Conservation (phyloP, 2,113 vertebrate species). For the Athene noctua region DNA sequence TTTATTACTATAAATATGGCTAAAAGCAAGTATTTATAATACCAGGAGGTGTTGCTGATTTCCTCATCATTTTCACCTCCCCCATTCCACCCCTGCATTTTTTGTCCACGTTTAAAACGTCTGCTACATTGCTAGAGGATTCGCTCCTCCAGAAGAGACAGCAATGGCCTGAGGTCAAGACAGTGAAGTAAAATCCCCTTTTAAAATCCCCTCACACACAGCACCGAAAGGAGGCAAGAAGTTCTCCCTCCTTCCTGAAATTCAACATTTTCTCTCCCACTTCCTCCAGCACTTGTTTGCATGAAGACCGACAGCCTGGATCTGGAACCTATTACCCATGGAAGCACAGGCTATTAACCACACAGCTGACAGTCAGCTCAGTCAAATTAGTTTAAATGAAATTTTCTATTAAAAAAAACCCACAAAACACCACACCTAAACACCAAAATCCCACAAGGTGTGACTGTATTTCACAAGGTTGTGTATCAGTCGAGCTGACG, state of each 20-base stretch:
- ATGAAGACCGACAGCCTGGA: neutral
- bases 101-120: neutral
- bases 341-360: constrained; percentile 45
- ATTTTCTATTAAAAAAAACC: neutral
- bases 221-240: constrained; percentile 3
- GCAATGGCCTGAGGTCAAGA: neutral
- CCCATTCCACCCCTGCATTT: neutral
- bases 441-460: neutral
- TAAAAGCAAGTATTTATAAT: neutral
- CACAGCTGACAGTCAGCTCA: constrained; percentile 15
- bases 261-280: neutral
- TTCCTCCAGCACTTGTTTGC: constrained; percentile 19
- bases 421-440: neutral
- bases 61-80: neutral
- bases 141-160: neutral
- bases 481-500: neutral
- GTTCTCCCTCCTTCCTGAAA: neutral
- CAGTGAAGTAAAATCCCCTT: neutral
- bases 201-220: neutral
- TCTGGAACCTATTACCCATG: constrained; percentile 59
- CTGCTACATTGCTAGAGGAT: neutral
- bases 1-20: neutral
- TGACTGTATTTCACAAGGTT: accelerated
- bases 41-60: neutral
- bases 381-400: constrained; percentile 8